Evolutionary conservation across 2,797 vertebrate genomes (phyloP).

Genomic region (Zenarchopterus dispar): DNA sequence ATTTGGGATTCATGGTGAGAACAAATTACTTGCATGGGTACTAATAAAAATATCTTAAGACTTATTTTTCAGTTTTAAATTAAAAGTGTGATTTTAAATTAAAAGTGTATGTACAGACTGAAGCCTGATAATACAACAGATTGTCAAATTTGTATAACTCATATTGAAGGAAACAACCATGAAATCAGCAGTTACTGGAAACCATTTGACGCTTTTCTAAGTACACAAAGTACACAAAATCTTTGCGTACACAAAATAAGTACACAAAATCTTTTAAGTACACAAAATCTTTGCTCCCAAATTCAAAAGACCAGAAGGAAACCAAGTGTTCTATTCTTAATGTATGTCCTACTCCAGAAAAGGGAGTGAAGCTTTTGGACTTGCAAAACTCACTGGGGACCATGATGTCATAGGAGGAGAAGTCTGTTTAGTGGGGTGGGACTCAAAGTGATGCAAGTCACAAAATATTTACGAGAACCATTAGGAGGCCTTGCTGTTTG

Average conservation of each 20-base stretch:
- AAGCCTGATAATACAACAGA: too few relatives aligned
- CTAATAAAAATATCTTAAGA: too few relatives aligned
- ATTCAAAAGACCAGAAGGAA: slow-evolving; percentile 1
- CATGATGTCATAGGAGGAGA: slow-evolving; percentile 71
- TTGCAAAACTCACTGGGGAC: slow-evolving; percentile 60
- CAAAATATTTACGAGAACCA: slow-evolving; percentile 80
- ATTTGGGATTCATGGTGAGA: too few relatives aligned
- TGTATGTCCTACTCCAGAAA: slow-evolving; percentile 27
- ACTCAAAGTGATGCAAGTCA: slow-evolving; percentile 75
- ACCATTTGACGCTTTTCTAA: background rate
- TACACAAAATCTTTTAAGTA: too few relatives aligned
- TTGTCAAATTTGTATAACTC: background rate
- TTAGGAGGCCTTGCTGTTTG: slow-evolving; percentile 41
- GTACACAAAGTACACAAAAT: background rate
- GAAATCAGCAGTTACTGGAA: background rate
- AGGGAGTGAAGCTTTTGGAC: slow-evolving; percentile 31
- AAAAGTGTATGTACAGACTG: too few relatives aligned
- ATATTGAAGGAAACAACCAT: background rate
- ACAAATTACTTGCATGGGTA: too few relatives aligned
- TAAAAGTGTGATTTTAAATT: too few relatives aligned
- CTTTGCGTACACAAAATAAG: too few relatives aligned
- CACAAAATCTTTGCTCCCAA: background rate
- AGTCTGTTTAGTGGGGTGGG: slow-evolving; percentile 81
- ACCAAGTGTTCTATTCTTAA: slow-evolving; percentile 3
- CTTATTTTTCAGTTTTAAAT: too few relatives aligned